Evolutionary conservation across 2,888 invertebrate genomes (phyloP).

Genomic region (Malachius bipustulatus): DNA sequence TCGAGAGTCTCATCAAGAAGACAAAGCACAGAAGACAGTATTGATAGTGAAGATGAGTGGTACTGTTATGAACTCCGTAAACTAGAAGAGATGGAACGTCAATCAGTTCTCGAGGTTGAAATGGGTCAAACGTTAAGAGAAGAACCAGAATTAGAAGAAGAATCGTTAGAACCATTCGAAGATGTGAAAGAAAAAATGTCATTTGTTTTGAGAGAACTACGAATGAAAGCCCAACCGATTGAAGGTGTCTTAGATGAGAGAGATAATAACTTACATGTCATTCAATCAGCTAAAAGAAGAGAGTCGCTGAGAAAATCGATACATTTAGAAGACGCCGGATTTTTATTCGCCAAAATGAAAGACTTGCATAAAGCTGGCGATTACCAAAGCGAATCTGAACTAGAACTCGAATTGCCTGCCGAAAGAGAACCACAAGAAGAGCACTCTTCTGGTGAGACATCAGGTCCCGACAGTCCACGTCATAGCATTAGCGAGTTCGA

Average conservation of each 20-base stretch:
- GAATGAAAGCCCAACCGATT: constrained; percentile 49
- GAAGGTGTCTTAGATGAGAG: constrained; percentile 35
- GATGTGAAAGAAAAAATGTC: constrained; percentile 69
- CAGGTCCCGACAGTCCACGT: constrained; percentile 78
- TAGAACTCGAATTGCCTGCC: constrained; percentile 11
- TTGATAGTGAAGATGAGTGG: constrained; percentile 89
- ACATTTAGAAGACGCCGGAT: constrained; percentile 32
- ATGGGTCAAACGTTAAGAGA: constrained; percentile 50
- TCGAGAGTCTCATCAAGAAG: constrained; percentile 75
- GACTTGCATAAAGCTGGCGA: constrained; percentile 38
- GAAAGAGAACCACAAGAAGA: constrained; percentile 33
- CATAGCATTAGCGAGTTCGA: constrained; percentile 61
- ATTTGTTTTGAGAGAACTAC: constrained; percentile 63
- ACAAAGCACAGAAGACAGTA: constrained; percentile 86
- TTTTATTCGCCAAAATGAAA: constrained; percentile 39
- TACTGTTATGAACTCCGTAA: constrained; percentile 81
- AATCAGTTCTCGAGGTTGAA: constrained; percentile 51
- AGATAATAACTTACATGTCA: constrained; percentile 32
- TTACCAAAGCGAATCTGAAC: constrained; percentile 13
- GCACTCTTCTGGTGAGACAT: constrained; percentile 74
- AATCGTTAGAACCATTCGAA: constrained; percentile 50
- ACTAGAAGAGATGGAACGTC: constrained; percentile 74
- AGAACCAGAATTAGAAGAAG: constrained; percentile 44
- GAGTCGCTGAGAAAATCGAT: constrained; percentile 25
- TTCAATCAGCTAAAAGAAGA: constrained; percentile 32